Conservation (phyloP, 2,888 invertebrate species). For the Dorcus hopei region DNA sequence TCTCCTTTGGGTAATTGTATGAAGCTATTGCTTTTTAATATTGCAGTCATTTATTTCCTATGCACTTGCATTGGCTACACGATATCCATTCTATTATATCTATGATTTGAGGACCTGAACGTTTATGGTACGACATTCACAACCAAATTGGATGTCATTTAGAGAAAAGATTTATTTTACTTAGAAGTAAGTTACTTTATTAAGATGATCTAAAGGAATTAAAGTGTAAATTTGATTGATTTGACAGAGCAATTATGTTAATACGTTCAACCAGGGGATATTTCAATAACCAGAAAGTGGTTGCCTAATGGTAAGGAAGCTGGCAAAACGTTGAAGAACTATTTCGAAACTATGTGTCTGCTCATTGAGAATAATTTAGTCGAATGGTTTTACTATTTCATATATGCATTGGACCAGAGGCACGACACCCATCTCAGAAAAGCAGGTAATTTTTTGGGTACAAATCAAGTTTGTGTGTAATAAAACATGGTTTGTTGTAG, state of each 20-base stretch:
- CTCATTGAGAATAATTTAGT: conserved; percentile 57
- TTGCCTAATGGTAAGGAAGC: conserved; percentile 35
- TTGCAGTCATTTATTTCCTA: no score
- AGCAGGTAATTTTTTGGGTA: conserved; percentile 47
- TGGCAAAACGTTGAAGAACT: conserved; percentile 34
- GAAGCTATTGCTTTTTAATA: no score
- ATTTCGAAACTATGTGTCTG: conserved; percentile 43
- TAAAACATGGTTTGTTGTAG: conserved; percentile 22
- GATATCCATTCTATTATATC: no score
- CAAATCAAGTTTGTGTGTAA: not conserved
- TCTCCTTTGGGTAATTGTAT: no score
- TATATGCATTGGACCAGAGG: conserved; percentile 58
- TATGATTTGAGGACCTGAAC: conserved; percentile 36
- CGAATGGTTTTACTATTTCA: conserved; percentile 60
- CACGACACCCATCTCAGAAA: conserved; percentile 58
- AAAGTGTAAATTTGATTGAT: conserved; percentile 31
- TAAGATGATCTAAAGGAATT: not conserved
- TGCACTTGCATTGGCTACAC: no score
- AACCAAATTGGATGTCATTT: conserved; percentile 42
- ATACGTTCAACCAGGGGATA: conserved; percentile 38
- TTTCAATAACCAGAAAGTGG: conserved; percentile 39
- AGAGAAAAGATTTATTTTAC: conserved; percentile 37
- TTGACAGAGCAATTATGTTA: conserved; percentile 35
- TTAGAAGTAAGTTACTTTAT: conserved; percentile 38
- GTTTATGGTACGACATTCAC: conserved; percentile 41